Base-by-base conservation (phyloP, 2,797 vertebrate genomes). In the Bucorvus abyssinicus region DNA sequence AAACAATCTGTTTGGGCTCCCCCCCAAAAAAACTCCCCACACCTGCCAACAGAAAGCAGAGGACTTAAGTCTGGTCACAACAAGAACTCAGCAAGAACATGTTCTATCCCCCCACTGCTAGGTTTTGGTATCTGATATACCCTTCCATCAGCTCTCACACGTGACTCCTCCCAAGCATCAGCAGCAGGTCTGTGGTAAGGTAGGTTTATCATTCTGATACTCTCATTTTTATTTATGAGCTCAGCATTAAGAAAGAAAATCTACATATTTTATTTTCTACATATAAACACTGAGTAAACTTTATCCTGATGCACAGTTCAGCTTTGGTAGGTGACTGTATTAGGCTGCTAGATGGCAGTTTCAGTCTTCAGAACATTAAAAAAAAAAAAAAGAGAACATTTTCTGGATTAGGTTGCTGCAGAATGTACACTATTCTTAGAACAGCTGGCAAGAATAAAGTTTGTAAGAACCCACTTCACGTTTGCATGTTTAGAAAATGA, bases 341-440 rank as follows among this genome's bases (percentile, higher is more conserved):
- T 12, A 63, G 32, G 47, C 61, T 93, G 44, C 59, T 83, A 32
- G 12, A 40, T 20, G 13, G 42, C 47, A 94, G 14, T 36, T 92
- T 44, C 69, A 71, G 60, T 44, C n/a, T 79, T 87, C 59, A 42
- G 63, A 84, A 57, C 63, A 69, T 13, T n/a, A 26, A 86, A 78
- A 18, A 24, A 29, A 29, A 17, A 19, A 49, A 10, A 26, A 17
- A 26, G n/a, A n/a, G n/a, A 34, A 8, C 32, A 69, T 22, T 27
- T 79, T 76, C 86, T 78, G 45, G 6, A 61, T 49, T 82, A 50
- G 19, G 9, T 29, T 76, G 24, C 71, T 93, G 63, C 30, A 73
- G 36, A 87, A 67, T 0, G 1, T 0, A 1, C 1, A 1, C 13
- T 50, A 12, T 10, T 34, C 68, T 76, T 60, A 32, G 60, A 79